Percentiles rank a stretch among this genome's conserved stretches.
These are phyloP conservation scores for Pecten maximus DNA, from an alignment of 2,888 invertebrate genomes.

Conservation along the genomic window DNA sequence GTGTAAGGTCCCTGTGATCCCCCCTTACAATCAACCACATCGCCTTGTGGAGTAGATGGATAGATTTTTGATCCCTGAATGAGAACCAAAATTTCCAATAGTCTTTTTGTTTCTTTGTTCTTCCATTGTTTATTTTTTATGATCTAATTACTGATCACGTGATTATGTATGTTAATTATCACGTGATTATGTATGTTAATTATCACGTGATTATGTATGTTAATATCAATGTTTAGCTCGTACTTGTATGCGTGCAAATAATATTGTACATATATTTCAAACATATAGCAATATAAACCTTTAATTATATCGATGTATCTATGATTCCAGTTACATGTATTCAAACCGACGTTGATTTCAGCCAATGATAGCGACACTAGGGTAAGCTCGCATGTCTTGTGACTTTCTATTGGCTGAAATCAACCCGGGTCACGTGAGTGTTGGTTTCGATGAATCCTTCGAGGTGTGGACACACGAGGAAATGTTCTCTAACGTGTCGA, in stretches of 20 bases:
- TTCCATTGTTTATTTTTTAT: neutral
- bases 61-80: neutral
- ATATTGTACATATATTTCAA: neutral
- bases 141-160: neutral
- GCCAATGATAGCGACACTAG: neutral
- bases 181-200: neutral
- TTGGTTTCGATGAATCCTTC: too few species aligned
- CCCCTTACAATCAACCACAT: neutral
- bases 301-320: neutral
- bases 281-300: neutral
- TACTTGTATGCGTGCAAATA: neutral
- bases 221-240: neutral
- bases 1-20: neutral
- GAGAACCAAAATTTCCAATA: too few species aligned
- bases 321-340: neutral
- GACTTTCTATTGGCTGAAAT: neutral
- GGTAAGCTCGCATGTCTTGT: neutral
- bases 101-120: neutral
- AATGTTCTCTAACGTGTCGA: too few species aligned
- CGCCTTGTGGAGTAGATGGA: neutral
- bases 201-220: neutral
- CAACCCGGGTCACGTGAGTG: neutral
- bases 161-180: neutral
- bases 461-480: too few species aligned
- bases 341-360: slow-evolving; percentile 5